These are phyloP conservation scores for Corythaeola cristata DNA, from an alignment of 2,113 vertebrate species.

Conservation along the genomic window DNA sequence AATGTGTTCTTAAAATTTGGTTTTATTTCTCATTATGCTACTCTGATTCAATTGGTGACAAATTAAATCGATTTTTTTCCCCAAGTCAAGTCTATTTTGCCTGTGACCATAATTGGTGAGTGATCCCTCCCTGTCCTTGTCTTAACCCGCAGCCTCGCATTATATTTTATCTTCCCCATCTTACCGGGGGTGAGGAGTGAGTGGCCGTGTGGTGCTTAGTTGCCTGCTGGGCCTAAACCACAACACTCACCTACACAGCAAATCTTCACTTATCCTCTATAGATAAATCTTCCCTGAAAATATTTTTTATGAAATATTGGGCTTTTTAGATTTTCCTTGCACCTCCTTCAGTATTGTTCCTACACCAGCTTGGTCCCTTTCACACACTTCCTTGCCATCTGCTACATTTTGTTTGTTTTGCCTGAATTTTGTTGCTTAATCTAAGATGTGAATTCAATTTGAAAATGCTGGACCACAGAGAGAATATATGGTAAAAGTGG, in stretches of 20 bases:
- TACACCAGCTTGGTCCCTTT: background rate
- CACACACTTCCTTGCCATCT: background rate
- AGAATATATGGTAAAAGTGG: background rate
- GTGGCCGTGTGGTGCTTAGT: too few relatives aligned
- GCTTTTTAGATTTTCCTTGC: conserved; percentile 41
- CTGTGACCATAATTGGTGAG: too few relatives aligned
- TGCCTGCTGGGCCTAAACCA: too few relatives aligned
- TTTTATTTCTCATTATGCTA: too few relatives aligned
- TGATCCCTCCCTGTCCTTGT: too few relatives aligned
- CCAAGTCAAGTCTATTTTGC: too few relatives aligned
- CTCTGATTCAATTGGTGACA: too few relatives aligned
- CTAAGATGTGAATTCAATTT: background rate
- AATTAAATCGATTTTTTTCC: too few relatives aligned
- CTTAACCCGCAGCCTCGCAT: too few relatives aligned
- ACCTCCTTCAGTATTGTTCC: conserved; percentile 19
- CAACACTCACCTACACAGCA: background rate
- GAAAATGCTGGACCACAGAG: background rate
- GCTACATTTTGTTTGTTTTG: background rate
- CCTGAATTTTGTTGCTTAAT: background rate
- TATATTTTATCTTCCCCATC: too few relatives aligned
- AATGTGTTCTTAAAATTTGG: too few relatives aligned
- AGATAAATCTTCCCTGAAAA: background rate
- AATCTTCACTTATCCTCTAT: background rate
- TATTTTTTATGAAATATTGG: conserved; percentile 7
- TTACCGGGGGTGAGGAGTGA: too few relatives aligned